Evolutionary conservation across 2,113 vertebrate genomes (phyloP), one percentile per base, ranked within the genome.

Genomic region (Tychaedon coryphoeus): DNA sequence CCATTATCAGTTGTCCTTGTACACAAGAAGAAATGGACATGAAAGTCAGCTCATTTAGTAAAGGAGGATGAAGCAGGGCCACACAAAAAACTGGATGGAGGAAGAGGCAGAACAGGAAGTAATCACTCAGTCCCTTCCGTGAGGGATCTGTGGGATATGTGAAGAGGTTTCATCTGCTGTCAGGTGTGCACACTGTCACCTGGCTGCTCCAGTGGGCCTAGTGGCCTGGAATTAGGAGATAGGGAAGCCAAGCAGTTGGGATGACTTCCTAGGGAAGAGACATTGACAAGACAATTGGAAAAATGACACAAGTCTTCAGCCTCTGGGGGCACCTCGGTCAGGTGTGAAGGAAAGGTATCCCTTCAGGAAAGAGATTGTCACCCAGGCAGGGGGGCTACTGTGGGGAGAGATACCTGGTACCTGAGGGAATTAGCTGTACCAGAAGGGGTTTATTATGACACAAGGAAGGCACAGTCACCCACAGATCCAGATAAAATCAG

Each of bases 201-300:
- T 91, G 60, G 10, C 45, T 86, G n/a, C 25, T 79, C 38, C 53
- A 48, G 12, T 66, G 67, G 53, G 38, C 10, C 17, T 40, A 5
- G n/a, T 34, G 73, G 45, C 19, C 51, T 79, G 34, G 31, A 66
- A 36, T 36, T 47, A 60, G 53, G 69, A 53, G 29, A 45, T 24
- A 17, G 15, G 12, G 47, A 61, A 73, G 31, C 47, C 50, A 51
- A 15, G 36, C 26, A 71, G 33, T 43, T 84, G 50, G 24, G 50
- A n/a, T 77, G 33, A 45, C 23, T 57, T 73, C 31, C 33, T 51
- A 45, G 50, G 33, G 24, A 58, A 64, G 50, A 69, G 19, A 50
- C 43, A 43, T 25, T 77, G 36, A 43, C 1, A 1, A 38, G 23
- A 26, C 0, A 0, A 6, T 26, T 31, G 43, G 43, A n/a, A 77